Evolutionary conservation across 2,113 vertebrate genomes (phyloP), one percentile per base, ranked within the genome.

Genomic region (Eubucco bourcierii): DNA sequence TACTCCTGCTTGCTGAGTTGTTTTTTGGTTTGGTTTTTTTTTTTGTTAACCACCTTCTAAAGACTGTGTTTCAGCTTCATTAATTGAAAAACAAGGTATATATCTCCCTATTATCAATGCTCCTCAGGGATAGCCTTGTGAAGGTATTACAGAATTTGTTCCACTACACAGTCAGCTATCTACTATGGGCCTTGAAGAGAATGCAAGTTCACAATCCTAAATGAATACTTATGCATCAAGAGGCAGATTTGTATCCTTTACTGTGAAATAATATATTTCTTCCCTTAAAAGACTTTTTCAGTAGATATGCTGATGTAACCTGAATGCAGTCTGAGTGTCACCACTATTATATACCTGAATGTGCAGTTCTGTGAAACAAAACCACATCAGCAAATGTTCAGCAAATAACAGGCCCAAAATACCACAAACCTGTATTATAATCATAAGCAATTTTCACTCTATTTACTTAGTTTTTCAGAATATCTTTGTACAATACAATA

Each of bases 361-460:
- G 76, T 76, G 82, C 84, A 95, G 73, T 92, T 94, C 66, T 77
- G 4, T 56, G n/a, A 63, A 80, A 94, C 59, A 96, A 94, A 74
- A 52, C 79, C 52, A 93, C 66, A 74, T 96, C 95, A 97, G 95
- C 88, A 95, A 95, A 94, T 77, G 65, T 52, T 61, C 81, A 67
- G 79, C 84, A 92, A 90, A 77, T 95, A 95, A 93, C 50, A 89
- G 61, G 37, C 87, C 68, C 89, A 82, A 93, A 95, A 93, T 88
- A 92, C 24, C 84, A 82, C 56, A 90, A 77, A 73, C 65, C 61
- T 79, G 46, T 44, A 94, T 90, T 94, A 87, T 92, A 93, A 87
- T 90, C 86, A 90, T 85, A 94, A 90, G 88, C 75, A 96, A 92
- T 96, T 96, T 93, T 63, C 87, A 81, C 58, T 91, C 61, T 76